A percentile compares a stretch with the other conserved stretches of the same genome.
phyloP scores from a whole-genome alignment of 2,888 invertebrate genomes.

The Polia nebulosa region DNA sequence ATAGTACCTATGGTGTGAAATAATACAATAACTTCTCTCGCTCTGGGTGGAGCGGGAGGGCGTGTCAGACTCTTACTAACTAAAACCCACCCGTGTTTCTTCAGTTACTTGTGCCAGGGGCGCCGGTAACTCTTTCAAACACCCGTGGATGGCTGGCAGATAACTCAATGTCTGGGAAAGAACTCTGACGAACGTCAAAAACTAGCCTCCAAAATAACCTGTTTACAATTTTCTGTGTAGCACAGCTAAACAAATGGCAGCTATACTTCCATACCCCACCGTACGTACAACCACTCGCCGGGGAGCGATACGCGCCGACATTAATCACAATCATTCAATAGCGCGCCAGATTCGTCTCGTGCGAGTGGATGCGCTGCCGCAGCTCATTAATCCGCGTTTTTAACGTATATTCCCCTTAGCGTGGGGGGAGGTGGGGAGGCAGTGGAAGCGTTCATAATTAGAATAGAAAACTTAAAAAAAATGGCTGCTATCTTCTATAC shows the following conservation, averaged over 20 bases:
- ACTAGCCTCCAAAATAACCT: background rate
- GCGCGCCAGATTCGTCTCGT: constrained; percentile 61
- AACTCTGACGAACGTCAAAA: background rate
- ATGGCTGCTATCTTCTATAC: no score
- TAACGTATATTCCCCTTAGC: constrained; percentile 53
- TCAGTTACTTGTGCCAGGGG: no score
- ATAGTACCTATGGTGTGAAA: no score
- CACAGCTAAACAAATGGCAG: constrained; percentile 13
- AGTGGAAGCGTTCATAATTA: constrained; percentile 22
- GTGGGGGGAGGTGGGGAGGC: constrained; percentile 7
- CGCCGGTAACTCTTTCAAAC: no score
- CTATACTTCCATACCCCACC: constrained; percentile 7
- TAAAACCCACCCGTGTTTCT: no score
- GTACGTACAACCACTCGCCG: background rate
- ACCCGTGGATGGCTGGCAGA: background rate
- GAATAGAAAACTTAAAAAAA: background rate
- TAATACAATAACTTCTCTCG: no score
- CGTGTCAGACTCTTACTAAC: no score
- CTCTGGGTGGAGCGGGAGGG: no score
- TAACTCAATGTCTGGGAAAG: background rate
- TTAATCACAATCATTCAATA: constrained; percentile 69
- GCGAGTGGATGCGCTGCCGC: constrained; percentile 54
- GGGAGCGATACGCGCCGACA: constrained; percentile 42
- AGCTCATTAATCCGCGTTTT: constrained; percentile 67
- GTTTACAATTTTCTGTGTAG: background rate